Conservation (phyloP, 2,797 vertebrate species). For the Sebastiscus tertius region DNA sequence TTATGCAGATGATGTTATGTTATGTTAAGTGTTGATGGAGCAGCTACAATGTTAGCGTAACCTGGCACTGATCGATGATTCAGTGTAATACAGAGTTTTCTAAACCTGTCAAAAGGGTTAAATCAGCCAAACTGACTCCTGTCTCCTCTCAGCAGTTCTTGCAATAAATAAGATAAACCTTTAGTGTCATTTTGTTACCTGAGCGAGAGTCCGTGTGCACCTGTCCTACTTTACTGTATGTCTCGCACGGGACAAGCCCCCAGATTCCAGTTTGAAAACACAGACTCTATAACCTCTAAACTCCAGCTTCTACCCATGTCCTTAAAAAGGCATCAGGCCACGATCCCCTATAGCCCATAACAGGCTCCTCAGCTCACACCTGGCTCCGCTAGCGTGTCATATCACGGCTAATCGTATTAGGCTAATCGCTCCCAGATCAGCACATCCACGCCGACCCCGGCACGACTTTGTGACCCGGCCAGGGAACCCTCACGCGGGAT, state of each 20-base stretch:
- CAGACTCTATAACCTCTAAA: conserved; percentile 6
- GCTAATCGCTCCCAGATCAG: conserved; percentile 76
- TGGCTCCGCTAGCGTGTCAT: conserved; percentile 70
- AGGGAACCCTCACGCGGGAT: conserved; percentile 60
- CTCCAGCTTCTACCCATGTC: not conserved
- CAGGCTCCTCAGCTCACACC: conserved; percentile 56
- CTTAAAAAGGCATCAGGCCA: conserved; percentile 15
- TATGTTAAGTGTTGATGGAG: not conserved
- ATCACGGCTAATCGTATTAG: conserved; percentile 72
- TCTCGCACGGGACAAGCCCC: not conserved
- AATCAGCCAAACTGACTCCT: not conserved
- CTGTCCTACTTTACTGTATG: not conserved
- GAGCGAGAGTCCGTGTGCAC: not conserved
- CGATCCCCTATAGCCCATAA: not conserved
- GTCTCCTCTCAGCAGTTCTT: not conserved
- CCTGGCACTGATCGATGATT: not conserved
- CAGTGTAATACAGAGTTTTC: not conserved
- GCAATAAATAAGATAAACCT: not conserved
- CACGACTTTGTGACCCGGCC: conserved; percentile 60
- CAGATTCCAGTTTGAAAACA: not conserved
- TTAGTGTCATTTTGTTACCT: not conserved
- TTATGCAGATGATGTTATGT: too few species aligned
- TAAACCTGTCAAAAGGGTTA: not conserved
- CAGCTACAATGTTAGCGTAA: too few species aligned
- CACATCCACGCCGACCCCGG: conserved; percentile 61